Percentiles rank a stretch among this genome's conserved stretches.
phyloP scores from a whole-genome alignment of 2,797 vertebrate genomes.

The Acipenser ruthenus region DNA sequence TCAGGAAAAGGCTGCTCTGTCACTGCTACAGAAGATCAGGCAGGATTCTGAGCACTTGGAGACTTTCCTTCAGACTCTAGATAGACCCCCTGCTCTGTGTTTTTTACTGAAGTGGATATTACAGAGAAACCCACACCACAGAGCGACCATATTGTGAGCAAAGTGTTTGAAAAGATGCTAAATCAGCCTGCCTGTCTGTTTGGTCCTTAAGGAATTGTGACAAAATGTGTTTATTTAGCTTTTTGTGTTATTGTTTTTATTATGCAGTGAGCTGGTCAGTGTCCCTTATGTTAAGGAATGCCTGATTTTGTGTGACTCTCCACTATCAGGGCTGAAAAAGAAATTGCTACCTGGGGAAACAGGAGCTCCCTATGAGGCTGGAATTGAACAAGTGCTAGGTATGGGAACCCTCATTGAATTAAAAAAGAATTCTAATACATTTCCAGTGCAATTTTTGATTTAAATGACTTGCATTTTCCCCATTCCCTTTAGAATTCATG shows the following conservation, averaged over 20 bases:
- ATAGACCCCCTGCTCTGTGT: constrained; percentile 21
- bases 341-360: constrained; percentile 26
- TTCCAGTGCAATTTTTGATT: too few species aligned
- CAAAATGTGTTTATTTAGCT: too few species aligned
- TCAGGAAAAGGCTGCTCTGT: constrained; percentile 14
- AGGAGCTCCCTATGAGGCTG: constrained; percentile 22
- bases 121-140: constrained; percentile 31
- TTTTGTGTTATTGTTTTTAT: not conserved
- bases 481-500: too few species aligned
- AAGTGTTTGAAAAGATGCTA: not conserved
- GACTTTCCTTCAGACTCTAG: constrained; percentile 12
- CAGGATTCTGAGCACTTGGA: constrained; percentile 20
- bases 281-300: constrained; percentile 29
- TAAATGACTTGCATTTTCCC: too few species aligned
- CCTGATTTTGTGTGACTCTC: constrained; percentile 31
- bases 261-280: constrained; percentile 38
- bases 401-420: too few species aligned
- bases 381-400: too few species aligned
- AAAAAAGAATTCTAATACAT: too few species aligned
- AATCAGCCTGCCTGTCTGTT: too few species aligned
- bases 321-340: constrained; percentile 24
- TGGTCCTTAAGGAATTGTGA: too few species aligned
- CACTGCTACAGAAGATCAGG: constrained; percentile 38
- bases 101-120: constrained; percentile 44
- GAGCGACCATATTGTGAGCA: constrained; percentile 42